Percentiles rank a stretch among this genome's conserved stretches.
Conservation (phyloP, 2,888 invertebrate species). For the Tillus elongatus region DNA sequence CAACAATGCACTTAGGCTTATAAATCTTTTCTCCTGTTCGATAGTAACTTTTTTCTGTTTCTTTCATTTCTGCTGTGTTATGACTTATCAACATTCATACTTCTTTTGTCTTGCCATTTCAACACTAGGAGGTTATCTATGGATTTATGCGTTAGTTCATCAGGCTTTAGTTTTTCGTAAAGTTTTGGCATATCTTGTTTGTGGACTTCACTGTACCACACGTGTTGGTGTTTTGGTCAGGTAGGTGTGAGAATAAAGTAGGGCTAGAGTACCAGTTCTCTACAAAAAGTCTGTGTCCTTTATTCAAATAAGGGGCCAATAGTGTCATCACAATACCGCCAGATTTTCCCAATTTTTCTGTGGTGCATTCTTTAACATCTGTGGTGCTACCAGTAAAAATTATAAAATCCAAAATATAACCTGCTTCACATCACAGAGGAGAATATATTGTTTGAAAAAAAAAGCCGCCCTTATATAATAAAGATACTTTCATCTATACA, state of each 20-base stretch:
- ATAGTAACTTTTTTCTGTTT: slow-evolving; percentile 15
- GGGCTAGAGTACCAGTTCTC: slow-evolving; percentile 26
- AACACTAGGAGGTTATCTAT: slow-evolving; percentile 21
- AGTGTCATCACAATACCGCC: slow-evolving; percentile 17
- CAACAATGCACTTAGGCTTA: slow-evolving; percentile 25
- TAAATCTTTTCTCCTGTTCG: slow-evolving; percentile 16
- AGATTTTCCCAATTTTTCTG: slow-evolving; percentile 13
- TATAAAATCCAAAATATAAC: slow-evolving; percentile 22
- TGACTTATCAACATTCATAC: slow-evolving; percentile 20
- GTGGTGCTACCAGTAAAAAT: slow-evolving; percentile 21
- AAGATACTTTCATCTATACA: slow-evolving; percentile 18
- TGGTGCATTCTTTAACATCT: slow-evolving; percentile 12
- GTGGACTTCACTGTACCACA: no score
- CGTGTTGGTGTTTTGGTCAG: slow-evolving; percentile 11
- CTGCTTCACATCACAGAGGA: slow-evolving; percentile 18
- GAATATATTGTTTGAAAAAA: slow-evolving; percentile 17
- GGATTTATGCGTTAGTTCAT: slow-evolving; percentile 5
- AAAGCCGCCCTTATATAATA: slow-evolving; percentile 15
- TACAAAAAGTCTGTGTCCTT: slow-evolving; percentile 20
- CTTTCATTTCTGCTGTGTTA: slow-evolving; percentile 1
- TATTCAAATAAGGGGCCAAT: slow-evolving; percentile 15
- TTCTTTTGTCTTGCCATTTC: slow-evolving; percentile 30
- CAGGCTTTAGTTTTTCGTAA: slow-evolving; percentile 10
- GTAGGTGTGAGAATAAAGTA: slow-evolving; percentile 9
- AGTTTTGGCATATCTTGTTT: slow-evolving; percentile 14